A percentile compares a stretch with the other conserved stretches of the same genome.
These are phyloP conservation scores for Cremastinae sp. DNA, from an alignment of 2,888 invertebrate species.

Conservation along the genomic window DNA sequence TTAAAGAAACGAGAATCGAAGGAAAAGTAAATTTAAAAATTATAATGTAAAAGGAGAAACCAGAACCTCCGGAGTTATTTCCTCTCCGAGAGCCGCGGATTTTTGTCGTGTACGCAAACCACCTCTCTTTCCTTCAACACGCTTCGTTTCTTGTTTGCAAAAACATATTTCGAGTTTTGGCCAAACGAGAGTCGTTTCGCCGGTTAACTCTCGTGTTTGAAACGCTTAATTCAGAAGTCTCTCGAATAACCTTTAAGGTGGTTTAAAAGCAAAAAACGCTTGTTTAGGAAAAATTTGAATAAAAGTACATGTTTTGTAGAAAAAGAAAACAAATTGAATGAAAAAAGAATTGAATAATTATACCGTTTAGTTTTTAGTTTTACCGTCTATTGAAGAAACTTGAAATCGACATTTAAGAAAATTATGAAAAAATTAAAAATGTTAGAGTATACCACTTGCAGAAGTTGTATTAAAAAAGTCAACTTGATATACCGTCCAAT, in stretches of 20 bases:
- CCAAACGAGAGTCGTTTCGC: slow-evolving; percentile 13
- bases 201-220: slow-evolving; percentile 31
- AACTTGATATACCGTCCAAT: no score
- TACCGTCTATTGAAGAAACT: no score
- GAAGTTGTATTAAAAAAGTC: no score
- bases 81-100: slow-evolving; percentile 1
- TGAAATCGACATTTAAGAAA: no score
- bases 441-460: no score
- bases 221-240: not conserved
- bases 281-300: no score
- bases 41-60: slow-evolving; percentile 16
- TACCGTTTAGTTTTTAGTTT: no score
- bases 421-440: no score
- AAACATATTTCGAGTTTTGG: slow-evolving; percentile 19
- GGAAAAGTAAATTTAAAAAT: not conserved
- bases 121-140: slow-evolving; percentile 5
- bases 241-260: not conserved
- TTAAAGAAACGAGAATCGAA: slow-evolving; percentile 2
- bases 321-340: no score
- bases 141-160: slow-evolving; percentile 44
- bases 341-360: no score
- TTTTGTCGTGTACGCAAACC: slow-evolving; percentile 4
- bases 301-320: no score
- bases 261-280: no score
- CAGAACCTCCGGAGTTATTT: slow-evolving; percentile 18